Base-by-base conservation (phyloP, 1,140 invertebrate species). In the Listronotus oregonensis region DNA sequence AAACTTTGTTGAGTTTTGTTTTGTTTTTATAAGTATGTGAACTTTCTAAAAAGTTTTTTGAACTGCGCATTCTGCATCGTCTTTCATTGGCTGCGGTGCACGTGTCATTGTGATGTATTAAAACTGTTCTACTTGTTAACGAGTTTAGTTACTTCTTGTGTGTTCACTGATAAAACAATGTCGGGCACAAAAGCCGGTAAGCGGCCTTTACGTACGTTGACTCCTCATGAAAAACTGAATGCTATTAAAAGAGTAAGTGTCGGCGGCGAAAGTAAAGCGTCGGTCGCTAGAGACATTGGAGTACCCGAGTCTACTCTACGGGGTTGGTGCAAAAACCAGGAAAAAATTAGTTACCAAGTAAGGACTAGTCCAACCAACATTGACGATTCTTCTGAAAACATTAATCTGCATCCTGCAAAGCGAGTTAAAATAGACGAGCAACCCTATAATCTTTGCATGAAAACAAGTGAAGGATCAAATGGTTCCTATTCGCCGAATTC, bases 301-400 rank as follows among this genome's bases (percentile, higher is more conserved):
- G 90, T 93, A 0, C 90, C 91, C 0, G 91, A 93, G 75, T 92
- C 90, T 0, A 93, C 90, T 0, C 78, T 93, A 1, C 82, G 91
- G 0, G 90, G 91, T 15, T 93, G 91, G 91, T 93, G 90, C 79
- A 93, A 93, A 74, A 90, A 90, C 68, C 89, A 91, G 72, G 85
- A 89, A 63, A 92, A 92, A 71, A 83, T 92, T 1, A 83, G 87
- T 1, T 87, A 86, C 49, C 87, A 90, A 82, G 87, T 87, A 0
- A 81, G 85, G 10, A 85, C 87, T 61, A 80, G 84, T 0, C 65
- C 9, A 0, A 47, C 34, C 3, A 15, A 27, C 15, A 46, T 55
- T 8, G 58, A 61, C 1, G 58, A 51, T 9, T 21, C 49, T 37
- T 27, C 31, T 12, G 51, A 50, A 17, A 37, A 32, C 11, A 5